Base-by-base conservation (phyloP, 2,113 vertebrate genomes). In the Macaca nemestrina region DNA sequence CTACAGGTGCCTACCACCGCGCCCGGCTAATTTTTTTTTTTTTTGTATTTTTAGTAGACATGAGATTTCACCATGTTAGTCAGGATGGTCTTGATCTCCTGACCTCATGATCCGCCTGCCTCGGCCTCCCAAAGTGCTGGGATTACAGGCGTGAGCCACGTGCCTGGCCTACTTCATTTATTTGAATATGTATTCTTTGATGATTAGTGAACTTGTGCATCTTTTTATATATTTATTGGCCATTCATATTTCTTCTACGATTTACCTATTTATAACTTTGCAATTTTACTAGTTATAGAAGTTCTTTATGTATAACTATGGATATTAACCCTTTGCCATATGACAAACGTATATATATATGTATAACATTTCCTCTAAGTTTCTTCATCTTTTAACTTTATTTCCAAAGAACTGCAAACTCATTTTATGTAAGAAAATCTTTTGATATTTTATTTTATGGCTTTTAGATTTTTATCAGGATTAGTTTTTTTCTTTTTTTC, bases 371-470 rank as follows among this genome's bases (percentile, higher is more conserved):
- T 85, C 40, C 70, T 79, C 32, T 16, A n/a, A 14, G 30, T 82
- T 90, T 94, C 80, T 48, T 94, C 48, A 43, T 55, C 67, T 88
- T 93, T 86, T 67, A 59, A 59, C 8, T 81, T 94, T 79, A 75
- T 92, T 86, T 96, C 80, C 43, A 68, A 84, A 82, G 68, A 78
- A 72, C 48, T 88, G 55, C n/a, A 78, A 81, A 55, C 40, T 48
- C 67, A 17, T 79, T 79, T 50, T 80, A 87, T 52, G 23, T 78
- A 25, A 76, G 20, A 25, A 84, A 59, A 48, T 20, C 45, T 45
- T 27, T 50, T 20, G 35, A 7, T 96, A 8, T 92, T 93, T 76
- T 80, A 18, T 59, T 50, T 94, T 83, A 40, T 81, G 52, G 52
- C 50, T 59, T 95, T 76, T 57, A 78, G 45, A n/a, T 79, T 95